Evolutionary conservation across 2,797 vertebrate species (phyloP), one percentile per base, ranked within the genome.

Genomic region (Tenualosa thibaudeaui): DNA sequence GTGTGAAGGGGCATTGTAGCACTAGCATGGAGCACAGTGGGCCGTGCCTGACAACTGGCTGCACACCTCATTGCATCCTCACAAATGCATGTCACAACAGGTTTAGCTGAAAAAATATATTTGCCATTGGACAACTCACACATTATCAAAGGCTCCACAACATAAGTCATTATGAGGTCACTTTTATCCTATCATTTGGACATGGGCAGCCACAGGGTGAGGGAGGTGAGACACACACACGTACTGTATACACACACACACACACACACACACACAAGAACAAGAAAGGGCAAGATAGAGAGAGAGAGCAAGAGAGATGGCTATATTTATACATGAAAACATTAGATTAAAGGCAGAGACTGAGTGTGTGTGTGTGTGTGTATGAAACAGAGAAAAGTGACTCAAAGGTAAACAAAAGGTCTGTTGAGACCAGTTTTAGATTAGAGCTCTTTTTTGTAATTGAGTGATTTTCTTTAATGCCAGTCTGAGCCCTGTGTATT

Each of bases 401-500:
- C 37, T 19, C 8, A 22, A 17, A 78, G 71, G 71, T 78, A 78
- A 78, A 78, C 19, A 78, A 43, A 78, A 78, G 71, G 71, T 78
- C 71, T 78, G 37, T 78, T 78, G 37, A 78, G 37, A 78, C 17
- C 71, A 78, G 71, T 78, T 78, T 78, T 78, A 78, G 71, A 78
- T 78, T 78, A 78, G 17, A 78, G 71, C 17, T 78, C 71, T 78
- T 78, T 78, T 78, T 78, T 78, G 81, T 81, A 22, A 54, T 54
- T 85, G 60, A 82, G 49, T 51, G 26, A 37, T 65, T 81, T 65
- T 81, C 54, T n/a, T 10, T 81, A 85, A 81, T 37, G 40, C 83
- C 56, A n/a, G 53, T 84, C 81, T 85, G 81, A 85, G 56, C 84
- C 81, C 51, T 53, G 26, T 60, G 26, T 81, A 81, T 81, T 50